phyloP scores from a whole-genome alignment of 1,140 invertebrate species.

The Aphis craccivora region DNA sequence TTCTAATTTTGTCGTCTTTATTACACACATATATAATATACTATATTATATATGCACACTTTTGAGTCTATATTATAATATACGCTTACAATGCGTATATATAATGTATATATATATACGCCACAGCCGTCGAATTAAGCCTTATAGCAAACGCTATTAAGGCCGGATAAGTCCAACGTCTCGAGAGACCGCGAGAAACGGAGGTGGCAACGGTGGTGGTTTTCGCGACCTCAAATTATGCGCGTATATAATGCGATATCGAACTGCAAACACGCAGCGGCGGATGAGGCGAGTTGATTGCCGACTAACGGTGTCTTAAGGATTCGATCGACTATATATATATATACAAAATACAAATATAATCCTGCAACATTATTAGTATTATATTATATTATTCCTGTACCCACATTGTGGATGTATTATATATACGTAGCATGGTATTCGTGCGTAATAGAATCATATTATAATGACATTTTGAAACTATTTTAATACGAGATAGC shows the following conservation, averaged over 20 bases:
- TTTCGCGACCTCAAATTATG: conserved; percentile 15
- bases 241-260: conserved; percentile 27
- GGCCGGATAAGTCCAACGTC: conserved; percentile 50
- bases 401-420: background rate
- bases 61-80: background rate
- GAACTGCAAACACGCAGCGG: conserved; percentile 10
- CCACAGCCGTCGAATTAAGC: background rate
- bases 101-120: background rate
- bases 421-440: background rate
- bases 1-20: background rate
- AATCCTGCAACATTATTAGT: background rate
- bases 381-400: background rate
- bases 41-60: background rate
- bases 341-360: background rate
- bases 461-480: background rate
- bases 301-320: conserved; percentile 33
- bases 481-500: background rate
- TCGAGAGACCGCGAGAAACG: background rate
- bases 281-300: background rate
- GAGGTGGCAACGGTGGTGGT: background rate
- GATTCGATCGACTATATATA: background rate
- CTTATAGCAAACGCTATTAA: conserved; percentile 29
- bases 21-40: background rate
- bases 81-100: background rate
- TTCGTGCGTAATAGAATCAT: background rate